A percentile compares a stretch with the other conserved stretches of the same genome.
phyloP scores from a whole-genome alignment of 2,113 vertebrate genomes.

The Nesogale talazaci region DNA sequence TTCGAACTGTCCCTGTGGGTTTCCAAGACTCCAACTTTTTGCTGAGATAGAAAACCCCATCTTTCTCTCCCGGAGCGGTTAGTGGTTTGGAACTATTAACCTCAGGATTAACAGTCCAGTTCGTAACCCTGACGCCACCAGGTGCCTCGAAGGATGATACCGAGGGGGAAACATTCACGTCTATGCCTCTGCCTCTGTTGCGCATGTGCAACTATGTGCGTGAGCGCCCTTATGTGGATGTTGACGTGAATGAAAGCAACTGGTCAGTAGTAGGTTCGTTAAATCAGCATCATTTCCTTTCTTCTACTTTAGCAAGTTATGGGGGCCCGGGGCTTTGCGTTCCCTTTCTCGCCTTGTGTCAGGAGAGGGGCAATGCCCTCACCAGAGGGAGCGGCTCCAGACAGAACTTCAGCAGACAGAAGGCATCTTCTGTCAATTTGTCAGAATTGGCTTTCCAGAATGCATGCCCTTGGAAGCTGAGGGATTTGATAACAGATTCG shows the following conservation, averaged over 20 bases:
- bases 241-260: not conserved
- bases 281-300: not conserved
- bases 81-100: no score
- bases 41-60: no score
- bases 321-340: not conserved
- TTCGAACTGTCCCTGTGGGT: no score
- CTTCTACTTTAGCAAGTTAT: not conserved
- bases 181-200: not conserved
- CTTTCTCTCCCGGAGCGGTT: no score
- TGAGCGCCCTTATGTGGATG: not conserved
- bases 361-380: not conserved
- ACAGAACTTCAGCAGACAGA: not conserved
- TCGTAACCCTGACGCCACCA: no score
- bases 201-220: not conserved
- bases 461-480: not conserved
- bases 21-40: no score
- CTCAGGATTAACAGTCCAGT: no score
- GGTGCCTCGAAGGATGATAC: not conserved
- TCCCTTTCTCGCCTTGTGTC: not conserved
- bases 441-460: constrained; percentile 30
- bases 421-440: constrained; percentile 29
- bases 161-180: not conserved
- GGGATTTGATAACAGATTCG: not conserved
- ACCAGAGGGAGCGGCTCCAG: not conserved
- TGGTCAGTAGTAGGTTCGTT: not conserved